Evolutionary conservation across 2,797 vertebrate species (phyloP), one percentile per base, ranked within the genome.

Genomic region (Furcifer pardalis): DNA sequence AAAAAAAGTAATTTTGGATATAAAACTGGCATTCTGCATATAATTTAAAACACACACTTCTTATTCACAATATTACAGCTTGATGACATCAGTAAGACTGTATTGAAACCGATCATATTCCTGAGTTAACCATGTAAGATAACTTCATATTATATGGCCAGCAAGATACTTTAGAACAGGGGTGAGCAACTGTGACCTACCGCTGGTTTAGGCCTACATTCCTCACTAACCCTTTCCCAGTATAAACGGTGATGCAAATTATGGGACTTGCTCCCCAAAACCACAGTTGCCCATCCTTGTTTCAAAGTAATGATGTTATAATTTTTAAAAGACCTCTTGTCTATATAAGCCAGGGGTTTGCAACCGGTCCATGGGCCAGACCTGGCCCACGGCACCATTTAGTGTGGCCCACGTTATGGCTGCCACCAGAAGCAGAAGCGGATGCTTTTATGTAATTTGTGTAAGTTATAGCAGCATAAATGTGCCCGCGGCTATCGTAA

Each of bases 51-150:
- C 42, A 91, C 90, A 82, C 52, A 30, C 42, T 92, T 44, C 12
- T 49, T n/a, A 88, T 83, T 84, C 90, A 88, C 86, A 94, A 91
- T 1, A 92, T 84, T 89, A 81, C 77, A 83, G 66, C 81, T 84
- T 91, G 87, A 72, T 83, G 77, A 91, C 77, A 92, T 69, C 72
- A 92, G 84, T 82, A 90, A 88, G 63, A 90, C 90, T 86, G 76
- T 77, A 76, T 75, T 90, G 72, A 72, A 92, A 89, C 46, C 17
- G 77, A 93, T 82, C 0, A 1, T 89, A 94, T 95, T 92, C 96
- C 96, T 96, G 96, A 96, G 96, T 94, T 94, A 90, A 93, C 91
- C 94, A 92, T 92, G 87, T 91, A 94, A 86, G 89, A 90, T 87
- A 78, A 92, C 89, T 93, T 92, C 87, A 92, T 85, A 94, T 63